phyloP scores from a whole-genome alignment of 37 sponge, comb jelly and placozoan species.

The Hexactinellida sp. region DNA sequence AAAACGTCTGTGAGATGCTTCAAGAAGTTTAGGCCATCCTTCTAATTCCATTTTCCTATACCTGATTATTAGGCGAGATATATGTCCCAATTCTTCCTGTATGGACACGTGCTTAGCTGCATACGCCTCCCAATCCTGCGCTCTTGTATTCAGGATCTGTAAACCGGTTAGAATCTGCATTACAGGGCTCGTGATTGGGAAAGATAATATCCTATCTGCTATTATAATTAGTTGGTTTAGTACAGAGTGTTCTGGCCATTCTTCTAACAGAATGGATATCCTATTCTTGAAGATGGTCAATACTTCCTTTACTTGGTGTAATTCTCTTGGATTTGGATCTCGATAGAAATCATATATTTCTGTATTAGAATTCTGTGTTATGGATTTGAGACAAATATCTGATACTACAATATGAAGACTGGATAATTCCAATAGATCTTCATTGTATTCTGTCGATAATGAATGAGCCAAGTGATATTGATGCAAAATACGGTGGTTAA shows the following conservation, averaged over 20 bases:
- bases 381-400: not conserved
- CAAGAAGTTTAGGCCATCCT: slow-evolving; percentile 20
- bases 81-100: slow-evolving; percentile 22
- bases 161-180: slow-evolving; percentile 74
- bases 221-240: slow-evolving; percentile 41
- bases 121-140: slow-evolving; percentile 87
- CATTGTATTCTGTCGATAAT: not conserved
- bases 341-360: not conserved
- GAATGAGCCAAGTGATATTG: not conserved
- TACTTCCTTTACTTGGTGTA: not conserved
- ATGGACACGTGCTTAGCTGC: slow-evolving; percentile 52
- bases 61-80: slow-evolving; percentile 45
- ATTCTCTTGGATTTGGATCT: not conserved
- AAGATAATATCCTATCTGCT: slow-evolving; percentile 32
- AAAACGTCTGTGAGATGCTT: not conserved
- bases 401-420: not conserved
- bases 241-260: slow-evolving; percentile 85
- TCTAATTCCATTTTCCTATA: slow-evolving; percentile 72
- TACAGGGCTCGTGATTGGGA: slow-evolving; percentile 36
- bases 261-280: slow-evolving; percentile 22
- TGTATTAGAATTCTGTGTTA: not conserved
- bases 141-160: slow-evolving; percentile 57
- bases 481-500: not conserved
- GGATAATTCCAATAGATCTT: not conserved
- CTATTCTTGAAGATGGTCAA: not conserved